These are phyloP conservation scores for Platysternon megacephalum DNA, from an alignment of 2,113 vertebrate species.

Conservation along the genomic window DNA sequence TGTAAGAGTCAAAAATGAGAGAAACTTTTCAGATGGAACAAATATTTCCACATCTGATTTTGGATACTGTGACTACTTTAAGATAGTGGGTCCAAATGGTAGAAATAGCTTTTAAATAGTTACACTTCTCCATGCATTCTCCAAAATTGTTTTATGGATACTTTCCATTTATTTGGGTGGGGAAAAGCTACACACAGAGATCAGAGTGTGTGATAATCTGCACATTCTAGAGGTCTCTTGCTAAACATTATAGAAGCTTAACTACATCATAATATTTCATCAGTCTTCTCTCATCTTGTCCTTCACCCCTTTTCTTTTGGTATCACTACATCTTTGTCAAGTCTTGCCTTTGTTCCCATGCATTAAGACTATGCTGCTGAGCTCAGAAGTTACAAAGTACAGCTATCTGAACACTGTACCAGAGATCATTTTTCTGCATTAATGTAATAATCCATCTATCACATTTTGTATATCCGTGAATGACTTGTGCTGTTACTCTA, in stretches of 20 bases:
- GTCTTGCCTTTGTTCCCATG: slow-evolving; percentile 57
- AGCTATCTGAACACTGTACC: background rate
- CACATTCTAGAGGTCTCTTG: background rate
- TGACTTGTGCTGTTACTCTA: slow-evolving; percentile 35
- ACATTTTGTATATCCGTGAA: slow-evolving; percentile 32
- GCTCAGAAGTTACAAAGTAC: slow-evolving; percentile 22
- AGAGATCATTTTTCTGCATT: slow-evolving; percentile 28
- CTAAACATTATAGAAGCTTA: background rate
- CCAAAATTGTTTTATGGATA: background rate
- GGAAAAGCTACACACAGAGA: background rate
- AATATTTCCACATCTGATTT: background rate
- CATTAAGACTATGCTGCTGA: slow-evolving; percentile 18
- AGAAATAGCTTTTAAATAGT: background rate
- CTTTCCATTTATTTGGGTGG: background rate
- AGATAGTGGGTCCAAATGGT: background rate
- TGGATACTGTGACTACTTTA: background rate
- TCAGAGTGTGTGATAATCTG: background rate
- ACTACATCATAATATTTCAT: slow-evolving; percentile 15
- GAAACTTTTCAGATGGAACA: background rate
- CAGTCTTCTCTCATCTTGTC: slow-evolving; percentile 19
- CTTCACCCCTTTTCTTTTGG: background rate
- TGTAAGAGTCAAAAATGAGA: background rate
- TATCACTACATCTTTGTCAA: slow-evolving; percentile 59
- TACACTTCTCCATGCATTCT: background rate
- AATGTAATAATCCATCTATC: slow-evolving; percentile 32